Percentiles rank a stretch among this genome's conserved stretches.
Conservation (phyloP, 2,113 vertebrate species). For the Acrocephalus kingi region DNA sequence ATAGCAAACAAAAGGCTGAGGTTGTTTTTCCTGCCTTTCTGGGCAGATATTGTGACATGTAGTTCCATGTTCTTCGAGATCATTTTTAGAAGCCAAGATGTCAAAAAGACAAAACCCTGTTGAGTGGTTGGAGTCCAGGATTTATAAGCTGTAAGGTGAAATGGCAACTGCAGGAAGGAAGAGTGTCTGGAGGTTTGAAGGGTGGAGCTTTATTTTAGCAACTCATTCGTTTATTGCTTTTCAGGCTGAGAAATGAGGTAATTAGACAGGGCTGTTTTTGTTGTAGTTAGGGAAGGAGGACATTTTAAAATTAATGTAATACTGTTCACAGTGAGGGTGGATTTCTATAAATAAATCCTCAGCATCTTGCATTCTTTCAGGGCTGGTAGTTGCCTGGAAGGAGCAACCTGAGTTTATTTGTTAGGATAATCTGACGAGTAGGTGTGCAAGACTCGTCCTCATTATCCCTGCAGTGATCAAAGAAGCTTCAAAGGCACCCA, state of each 20-base stretch:
- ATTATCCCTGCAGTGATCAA: slow-evolving; percentile 2
- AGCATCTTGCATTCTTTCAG: not conserved
- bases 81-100: slow-evolving; percentile 5
- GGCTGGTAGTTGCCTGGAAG: slow-evolving; percentile 9
- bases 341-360: slow-evolving; percentile 9
- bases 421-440: not conserved
- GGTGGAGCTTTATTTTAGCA: slow-evolving; percentile 54
- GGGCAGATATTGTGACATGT: not conserved
- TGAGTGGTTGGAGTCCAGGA: not conserved
- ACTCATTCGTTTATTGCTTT: slow-evolving; percentile 32
- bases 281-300: slow-evolving; percentile 2
- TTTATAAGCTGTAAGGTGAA: slow-evolving; percentile 61
- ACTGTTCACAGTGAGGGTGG: not conserved
- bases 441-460: not conserved
- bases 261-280: slow-evolving; percentile 13
- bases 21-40: not conserved
- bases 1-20: not conserved
- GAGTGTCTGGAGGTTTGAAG: slow-evolving; percentile 35
- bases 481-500: slow-evolving; percentile 36
- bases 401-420: not conserved
- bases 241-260: slow-evolving; percentile 48
- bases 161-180: not conserved
- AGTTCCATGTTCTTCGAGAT: slow-evolving; percentile 14
- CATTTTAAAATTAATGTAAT: not conserved
- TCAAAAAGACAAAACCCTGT: slow-evolving; percentile 10